Conservation (phyloP, 2,888 invertebrate species). For the Drosophila gaucha region DNA sequence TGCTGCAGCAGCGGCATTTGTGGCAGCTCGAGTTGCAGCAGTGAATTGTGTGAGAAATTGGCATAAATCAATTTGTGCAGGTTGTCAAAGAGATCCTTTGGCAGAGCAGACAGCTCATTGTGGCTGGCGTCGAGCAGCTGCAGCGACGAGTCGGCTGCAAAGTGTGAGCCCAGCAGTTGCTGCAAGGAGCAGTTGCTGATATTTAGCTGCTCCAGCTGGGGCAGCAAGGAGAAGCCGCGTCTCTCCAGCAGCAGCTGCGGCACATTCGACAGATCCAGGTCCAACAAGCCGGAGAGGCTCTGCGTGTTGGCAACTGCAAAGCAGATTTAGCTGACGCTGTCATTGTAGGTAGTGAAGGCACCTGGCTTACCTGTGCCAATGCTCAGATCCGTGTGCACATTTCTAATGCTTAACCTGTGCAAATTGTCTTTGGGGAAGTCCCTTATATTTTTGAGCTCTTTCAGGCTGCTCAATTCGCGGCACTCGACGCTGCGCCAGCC, state of each 20-base stretch:
- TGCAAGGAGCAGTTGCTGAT: constrained; percentile 70
- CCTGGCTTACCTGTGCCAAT: constrained; percentile 38
- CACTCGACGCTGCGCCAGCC: constrained; percentile 51
- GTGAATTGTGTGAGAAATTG: constrained; percentile 78
- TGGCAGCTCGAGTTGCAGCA: constrained; percentile 64
- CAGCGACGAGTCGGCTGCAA: constrained; percentile 56
- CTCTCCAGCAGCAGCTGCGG: constrained; percentile 60
- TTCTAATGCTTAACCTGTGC: constrained; percentile 56
- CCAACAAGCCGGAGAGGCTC: constrained; percentile 39
- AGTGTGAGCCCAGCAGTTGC: constrained; percentile 59
- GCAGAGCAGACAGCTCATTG: constrained; percentile 69
- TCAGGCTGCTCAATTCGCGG: constrained; percentile 52
- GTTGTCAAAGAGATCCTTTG: constrained; percentile 53
- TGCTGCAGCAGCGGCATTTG: constrained; percentile 58
- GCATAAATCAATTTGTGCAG: constrained; percentile 67
- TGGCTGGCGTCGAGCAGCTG: constrained; percentile 78
- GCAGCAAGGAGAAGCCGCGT: constrained; percentile 71
- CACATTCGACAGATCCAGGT: constrained; percentile 76
- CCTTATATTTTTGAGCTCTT: constrained; percentile 40
- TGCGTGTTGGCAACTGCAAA: constrained; percentile 28
- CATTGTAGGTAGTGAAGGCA: rapidly evolving
- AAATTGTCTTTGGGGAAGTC: constrained; percentile 35
- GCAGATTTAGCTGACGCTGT: not conserved
- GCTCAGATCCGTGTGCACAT: constrained; percentile 43
- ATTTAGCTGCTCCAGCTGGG: constrained; percentile 72